phyloP scores from a whole-genome alignment of 2,797 vertebrate species.

The Picus viridis region DNA sequence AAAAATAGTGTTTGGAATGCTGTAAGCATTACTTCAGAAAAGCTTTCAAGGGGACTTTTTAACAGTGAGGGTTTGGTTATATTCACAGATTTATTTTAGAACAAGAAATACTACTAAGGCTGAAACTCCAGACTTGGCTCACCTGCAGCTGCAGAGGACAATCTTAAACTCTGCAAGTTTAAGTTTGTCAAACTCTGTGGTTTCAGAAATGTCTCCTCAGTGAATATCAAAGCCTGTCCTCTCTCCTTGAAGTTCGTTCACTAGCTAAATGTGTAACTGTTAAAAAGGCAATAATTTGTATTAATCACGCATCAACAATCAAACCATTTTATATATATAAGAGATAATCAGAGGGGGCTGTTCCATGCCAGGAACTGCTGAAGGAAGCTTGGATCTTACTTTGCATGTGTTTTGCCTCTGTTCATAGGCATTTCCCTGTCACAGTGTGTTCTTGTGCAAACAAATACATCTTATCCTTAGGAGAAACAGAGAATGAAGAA shows the following conservation, averaged over 20 bases:
- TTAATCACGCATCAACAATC: background rate
- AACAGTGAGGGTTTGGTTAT: background rate
- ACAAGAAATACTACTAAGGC: background rate
- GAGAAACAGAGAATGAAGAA: background rate
- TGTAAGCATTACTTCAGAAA: background rate
- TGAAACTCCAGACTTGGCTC: constrained; percentile 33
- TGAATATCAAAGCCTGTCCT: background rate
- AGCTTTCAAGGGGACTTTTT: background rate
- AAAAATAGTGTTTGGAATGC: background rate
- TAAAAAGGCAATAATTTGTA: background rate
- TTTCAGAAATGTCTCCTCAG: constrained; percentile 36
- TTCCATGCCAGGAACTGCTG: background rate
- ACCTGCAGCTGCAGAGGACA: constrained; percentile 32
- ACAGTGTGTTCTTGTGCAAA: background rate
- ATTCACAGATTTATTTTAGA: constrained; percentile 39
- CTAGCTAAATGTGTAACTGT: background rate
- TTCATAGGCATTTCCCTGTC: background rate
- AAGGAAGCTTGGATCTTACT: background rate
- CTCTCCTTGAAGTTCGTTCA: background rate
- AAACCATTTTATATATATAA: background rate
- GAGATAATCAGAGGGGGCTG: background rate
- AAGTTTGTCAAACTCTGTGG: constrained; percentile 2
- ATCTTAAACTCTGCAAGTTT: background rate
- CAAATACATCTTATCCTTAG: background rate
- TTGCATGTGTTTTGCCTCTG: background rate